Percentiles rank a stretch among this genome's conserved stretches.
Conservation (phyloP, 2,113 vertebrate genomes). For the Syrrhaptes paradoxus region DNA sequence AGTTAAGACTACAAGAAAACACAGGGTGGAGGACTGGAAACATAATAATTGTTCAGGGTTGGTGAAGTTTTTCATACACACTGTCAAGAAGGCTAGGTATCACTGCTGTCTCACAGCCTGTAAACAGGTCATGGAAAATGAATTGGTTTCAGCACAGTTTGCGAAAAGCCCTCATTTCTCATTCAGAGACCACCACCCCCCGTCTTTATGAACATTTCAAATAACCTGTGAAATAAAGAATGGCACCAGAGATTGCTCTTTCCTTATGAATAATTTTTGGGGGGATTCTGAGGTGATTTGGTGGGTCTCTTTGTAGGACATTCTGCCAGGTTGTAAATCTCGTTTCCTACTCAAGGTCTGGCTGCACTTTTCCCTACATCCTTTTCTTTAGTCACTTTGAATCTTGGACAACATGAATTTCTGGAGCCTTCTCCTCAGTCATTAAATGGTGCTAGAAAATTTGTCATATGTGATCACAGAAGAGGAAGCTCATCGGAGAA, state of each 20-base stretch:
- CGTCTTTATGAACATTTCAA: background rate
- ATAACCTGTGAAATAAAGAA: background rate
- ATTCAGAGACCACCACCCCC: background rate
- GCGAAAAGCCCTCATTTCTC: background rate
- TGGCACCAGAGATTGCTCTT: background rate
- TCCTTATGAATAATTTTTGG: background rate
- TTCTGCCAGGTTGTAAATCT: background rate
- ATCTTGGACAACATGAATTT: background rate
- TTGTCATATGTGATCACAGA: background rate
- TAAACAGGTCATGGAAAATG: background rate
- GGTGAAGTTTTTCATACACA: background rate
- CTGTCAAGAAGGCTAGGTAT: background rate
- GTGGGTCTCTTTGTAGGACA: background rate
- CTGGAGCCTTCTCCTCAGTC: background rate
- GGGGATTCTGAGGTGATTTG: background rate
- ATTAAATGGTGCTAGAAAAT: background rate
- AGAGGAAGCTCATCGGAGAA: background rate
- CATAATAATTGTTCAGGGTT: background rate
- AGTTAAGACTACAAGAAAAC: background rate
- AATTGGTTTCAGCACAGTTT: slow-evolving; percentile 2
- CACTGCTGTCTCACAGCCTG: background rate
- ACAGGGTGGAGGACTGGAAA: background rate
- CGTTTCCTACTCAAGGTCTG: background rate
- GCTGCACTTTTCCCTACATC: background rate
- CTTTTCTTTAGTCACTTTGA: background rate